These are phyloP conservation scores for Drosophila mettleri DNA, from an alignment of 2,888 invertebrate species.

Conservation along the genomic window DNA sequence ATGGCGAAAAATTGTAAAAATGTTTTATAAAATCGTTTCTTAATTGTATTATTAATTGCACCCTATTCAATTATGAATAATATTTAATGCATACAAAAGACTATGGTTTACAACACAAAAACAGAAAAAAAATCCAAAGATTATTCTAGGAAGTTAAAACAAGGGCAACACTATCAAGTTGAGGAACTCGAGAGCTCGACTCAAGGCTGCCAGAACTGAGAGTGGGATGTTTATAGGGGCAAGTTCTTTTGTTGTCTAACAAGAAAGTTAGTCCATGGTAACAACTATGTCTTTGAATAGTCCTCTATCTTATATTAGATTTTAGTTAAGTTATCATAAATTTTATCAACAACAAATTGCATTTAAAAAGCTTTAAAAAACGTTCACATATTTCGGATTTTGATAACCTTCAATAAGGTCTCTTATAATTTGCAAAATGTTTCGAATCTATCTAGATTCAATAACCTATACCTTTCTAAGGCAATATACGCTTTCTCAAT, in stretches of 20 bases:
- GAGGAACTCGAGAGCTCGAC: neutral
- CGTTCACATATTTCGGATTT: neutral
- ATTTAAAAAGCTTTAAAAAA: neutral
- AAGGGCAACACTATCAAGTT: slow-evolving; percentile 1
- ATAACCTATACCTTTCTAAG: slow-evolving; percentile 9
- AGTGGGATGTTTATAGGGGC: neutral
- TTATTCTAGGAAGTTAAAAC: slow-evolving; percentile 52
- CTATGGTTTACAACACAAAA: neutral
- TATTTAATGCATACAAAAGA: slow-evolving; percentile 57
- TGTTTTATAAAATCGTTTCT: slow-evolving; percentile 74
- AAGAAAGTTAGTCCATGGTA: neutral
- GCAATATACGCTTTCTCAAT: slow-evolving; percentile 44
- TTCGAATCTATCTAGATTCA: slow-evolving; percentile 1
- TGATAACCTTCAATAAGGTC: slow-evolving; percentile 1
- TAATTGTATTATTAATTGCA: slow-evolving; percentile 81
- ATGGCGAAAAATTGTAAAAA: slow-evolving; percentile 63
- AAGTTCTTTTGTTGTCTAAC: neutral
- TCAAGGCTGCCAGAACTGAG: slow-evolving; percentile 24
- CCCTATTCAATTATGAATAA: slow-evolving; percentile 80
- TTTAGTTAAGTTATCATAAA: neutral
- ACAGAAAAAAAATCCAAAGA: slow-evolving; percentile 23
- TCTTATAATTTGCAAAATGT: slow-evolving; percentile 8
- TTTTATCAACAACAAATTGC: neutral
- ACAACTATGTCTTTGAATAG: too few species aligned
- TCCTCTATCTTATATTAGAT: too few species aligned